Percentiles rank a stretch among this genome's conserved stretches.
Evolutionary conservation across 2,113 vertebrate species (phyloP).

Genomic region (Oreotrochilus melanogaster): DNA sequence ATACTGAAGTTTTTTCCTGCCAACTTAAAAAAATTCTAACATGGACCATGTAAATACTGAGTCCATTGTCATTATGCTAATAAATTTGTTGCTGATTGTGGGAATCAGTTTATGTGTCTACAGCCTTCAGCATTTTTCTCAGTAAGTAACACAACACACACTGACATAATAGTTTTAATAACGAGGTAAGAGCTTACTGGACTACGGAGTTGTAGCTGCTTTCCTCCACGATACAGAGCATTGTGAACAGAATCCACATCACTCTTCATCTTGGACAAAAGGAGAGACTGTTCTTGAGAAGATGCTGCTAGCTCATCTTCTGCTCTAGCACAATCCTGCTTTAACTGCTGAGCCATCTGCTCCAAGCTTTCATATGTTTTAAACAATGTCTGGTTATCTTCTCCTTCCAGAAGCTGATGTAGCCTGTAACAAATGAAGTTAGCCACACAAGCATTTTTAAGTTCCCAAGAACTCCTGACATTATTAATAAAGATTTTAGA

Average conservation of each 20-base stretch:
- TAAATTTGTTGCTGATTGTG: not conserved
- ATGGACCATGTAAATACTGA: not conserved
- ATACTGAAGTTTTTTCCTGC: not conserved
- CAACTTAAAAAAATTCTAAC: not conserved
- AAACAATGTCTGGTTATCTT: conserved; percentile 81
- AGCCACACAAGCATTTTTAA: not conserved
- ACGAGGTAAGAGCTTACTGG: conserved; percentile 76
- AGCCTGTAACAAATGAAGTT: conserved; percentile 79
- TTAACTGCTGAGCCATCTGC: conserved; percentile 78
- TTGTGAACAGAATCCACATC: conserved; percentile 79
- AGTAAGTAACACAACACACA: not conserved
- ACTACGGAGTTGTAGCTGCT: conserved; percentile 82
- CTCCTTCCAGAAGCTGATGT: conserved; percentile 84
- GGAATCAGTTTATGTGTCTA: not conserved
- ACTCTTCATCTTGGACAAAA: conserved; percentile 73
- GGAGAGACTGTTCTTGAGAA: conserved; percentile 75
- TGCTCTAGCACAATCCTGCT: conserved; percentile 70
- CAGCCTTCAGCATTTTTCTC: not conserved
- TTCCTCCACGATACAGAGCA: conserved; percentile 81
- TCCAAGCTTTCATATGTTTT: conserved; percentile 85
- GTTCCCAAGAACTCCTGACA: not conserved
- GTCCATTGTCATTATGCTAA: not conserved
- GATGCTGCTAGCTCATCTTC: conserved; percentile 75
- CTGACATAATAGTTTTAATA: not conserved
- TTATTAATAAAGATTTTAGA: not conserved